Percentiles rank a stretch among this genome's conserved stretches.
Evolutionary conservation across 2,113 vertebrate species (phyloP).

Genomic region (Vulpes lagopus): DNA sequence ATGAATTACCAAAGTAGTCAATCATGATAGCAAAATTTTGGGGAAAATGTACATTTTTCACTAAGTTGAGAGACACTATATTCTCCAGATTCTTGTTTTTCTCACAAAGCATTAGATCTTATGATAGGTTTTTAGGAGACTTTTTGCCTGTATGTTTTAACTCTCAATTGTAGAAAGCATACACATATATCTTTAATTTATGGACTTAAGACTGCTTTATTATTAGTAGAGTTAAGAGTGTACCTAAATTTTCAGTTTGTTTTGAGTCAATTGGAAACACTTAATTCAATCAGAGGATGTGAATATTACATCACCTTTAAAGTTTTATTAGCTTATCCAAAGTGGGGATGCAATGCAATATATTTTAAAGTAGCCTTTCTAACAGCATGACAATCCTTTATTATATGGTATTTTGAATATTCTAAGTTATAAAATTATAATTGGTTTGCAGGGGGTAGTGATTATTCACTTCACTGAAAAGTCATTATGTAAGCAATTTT

Average conservation of each 20-base stretch:
- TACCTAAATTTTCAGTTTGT: neutral
- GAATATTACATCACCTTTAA: neutral
- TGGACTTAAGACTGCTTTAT: neutral
- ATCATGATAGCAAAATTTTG: neutral
- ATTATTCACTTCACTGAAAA: conserved; percentile 30
- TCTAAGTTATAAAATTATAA: neutral
- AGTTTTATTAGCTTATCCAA: neutral
- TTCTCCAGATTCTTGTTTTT: neutral
- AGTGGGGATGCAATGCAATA: neutral
- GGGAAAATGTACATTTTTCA: neutral
- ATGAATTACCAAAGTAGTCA: neutral
- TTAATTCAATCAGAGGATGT: conserved; percentile 4
- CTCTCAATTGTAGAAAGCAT: neutral
- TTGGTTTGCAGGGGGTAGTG: neutral
- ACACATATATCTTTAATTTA: conserved; percentile 14
- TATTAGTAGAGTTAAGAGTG: neutral
- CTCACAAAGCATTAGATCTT: neutral
- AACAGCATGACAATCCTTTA: neutral
- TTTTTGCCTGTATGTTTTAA: conserved; percentile 27
- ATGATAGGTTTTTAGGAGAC: neutral
- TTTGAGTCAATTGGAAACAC: conserved; percentile 55
- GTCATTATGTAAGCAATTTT: neutral
- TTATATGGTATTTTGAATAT: neutral
- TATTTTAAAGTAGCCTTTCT: neutral
- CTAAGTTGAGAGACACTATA: neutral